These are phyloP conservation scores for Oceanites oceanicus DNA, from an alignment of 2,113 vertebrate species.

Conservation along the genomic window DNA sequence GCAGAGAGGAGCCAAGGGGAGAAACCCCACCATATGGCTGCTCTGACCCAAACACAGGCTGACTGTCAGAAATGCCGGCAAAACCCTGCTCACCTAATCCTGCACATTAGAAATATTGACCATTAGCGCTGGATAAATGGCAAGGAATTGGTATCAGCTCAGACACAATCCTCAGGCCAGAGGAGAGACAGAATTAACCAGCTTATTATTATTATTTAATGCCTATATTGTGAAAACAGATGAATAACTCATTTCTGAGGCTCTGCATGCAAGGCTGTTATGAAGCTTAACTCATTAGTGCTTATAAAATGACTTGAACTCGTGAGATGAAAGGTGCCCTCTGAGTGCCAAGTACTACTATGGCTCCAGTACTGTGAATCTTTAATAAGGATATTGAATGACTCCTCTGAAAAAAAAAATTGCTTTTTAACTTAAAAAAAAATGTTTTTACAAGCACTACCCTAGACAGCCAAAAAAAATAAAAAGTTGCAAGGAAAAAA, in stretches of 20 bases:
- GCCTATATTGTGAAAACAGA: not conserved
- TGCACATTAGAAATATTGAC: not conserved
- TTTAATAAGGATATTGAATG: slow-evolving; percentile 45
- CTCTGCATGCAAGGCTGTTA: not conserved
- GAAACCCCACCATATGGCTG: not conserved
- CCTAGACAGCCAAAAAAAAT: not conserved
- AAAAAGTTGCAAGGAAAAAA: not conserved
- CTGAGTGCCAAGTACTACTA: slow-evolving; percentile 22
- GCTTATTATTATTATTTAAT: slow-evolving; percentile 58
- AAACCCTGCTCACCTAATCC: not conserved
- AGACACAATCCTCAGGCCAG: not conserved
- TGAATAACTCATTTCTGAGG: slow-evolving; percentile 6
- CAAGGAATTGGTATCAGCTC: not conserved
- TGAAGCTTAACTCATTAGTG: slow-evolving; percentile 44
- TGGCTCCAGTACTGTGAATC: not conserved
- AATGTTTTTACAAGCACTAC: slow-evolving; percentile 22
- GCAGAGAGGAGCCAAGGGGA: not conserved
- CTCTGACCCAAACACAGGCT: not conserved
- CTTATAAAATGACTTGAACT: slow-evolving; percentile 40
- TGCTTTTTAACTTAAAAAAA: slow-evolving; percentile 42
- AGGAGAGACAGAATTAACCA: slow-evolving; percentile 34
- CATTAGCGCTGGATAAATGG: not conserved
- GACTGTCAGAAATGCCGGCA: not conserved
- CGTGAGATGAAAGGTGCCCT: slow-evolving; percentile 43
- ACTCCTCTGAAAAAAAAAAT: slow-evolving; percentile 33